These are phyloP conservation scores for Onchidella celtica DNA, from an alignment of 2,888 invertebrate species.

Conservation along the genomic window DNA sequence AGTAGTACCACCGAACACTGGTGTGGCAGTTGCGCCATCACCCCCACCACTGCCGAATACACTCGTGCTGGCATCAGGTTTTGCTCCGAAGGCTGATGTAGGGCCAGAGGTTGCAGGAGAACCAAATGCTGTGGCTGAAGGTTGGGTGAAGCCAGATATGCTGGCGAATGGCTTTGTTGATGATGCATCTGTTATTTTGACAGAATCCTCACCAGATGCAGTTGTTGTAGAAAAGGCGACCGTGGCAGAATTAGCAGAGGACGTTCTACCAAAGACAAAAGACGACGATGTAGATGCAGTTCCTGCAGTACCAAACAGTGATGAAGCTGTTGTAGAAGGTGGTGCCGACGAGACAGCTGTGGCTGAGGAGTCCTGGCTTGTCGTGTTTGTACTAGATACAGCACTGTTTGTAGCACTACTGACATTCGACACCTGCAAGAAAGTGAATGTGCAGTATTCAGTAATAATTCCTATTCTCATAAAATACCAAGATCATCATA, in stretches of 20 bases:
- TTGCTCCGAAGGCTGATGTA: background rate
- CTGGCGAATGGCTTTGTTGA: conserved; percentile 8
- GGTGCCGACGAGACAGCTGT: background rate
- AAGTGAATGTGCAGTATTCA: too few species aligned
- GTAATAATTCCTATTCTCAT: too few species aligned
- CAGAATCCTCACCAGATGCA: conserved; percentile 44
- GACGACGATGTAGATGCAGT: conserved; percentile 37
- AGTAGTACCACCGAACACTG: conserved; percentile 41
- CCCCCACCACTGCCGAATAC: background rate
- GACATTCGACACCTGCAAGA: too few species aligned
- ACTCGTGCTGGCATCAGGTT: background rate
- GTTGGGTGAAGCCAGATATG: background rate
- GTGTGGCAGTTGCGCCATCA: conserved; percentile 41
- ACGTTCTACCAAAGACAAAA: too few species aligned
- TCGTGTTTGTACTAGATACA: too few species aligned
- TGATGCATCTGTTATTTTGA: background rate
- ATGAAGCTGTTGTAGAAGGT: background rate
- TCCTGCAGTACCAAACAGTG: conserved; percentile 49
- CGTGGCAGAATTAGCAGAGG: too few species aligned
- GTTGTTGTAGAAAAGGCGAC: conserved; percentile 50
- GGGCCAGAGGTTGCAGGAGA: conserved; percentile 2
- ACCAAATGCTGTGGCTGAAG: conserved; percentile 13
- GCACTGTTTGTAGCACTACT: too few species aligned
- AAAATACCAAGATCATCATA: too few species aligned
- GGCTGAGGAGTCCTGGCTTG: background rate